Evolutionary conservation across 2,888 invertebrate genomes (phyloP), one percentile per base, ranked within the genome.

Genomic region (Diadegma fenestrale): DNA sequence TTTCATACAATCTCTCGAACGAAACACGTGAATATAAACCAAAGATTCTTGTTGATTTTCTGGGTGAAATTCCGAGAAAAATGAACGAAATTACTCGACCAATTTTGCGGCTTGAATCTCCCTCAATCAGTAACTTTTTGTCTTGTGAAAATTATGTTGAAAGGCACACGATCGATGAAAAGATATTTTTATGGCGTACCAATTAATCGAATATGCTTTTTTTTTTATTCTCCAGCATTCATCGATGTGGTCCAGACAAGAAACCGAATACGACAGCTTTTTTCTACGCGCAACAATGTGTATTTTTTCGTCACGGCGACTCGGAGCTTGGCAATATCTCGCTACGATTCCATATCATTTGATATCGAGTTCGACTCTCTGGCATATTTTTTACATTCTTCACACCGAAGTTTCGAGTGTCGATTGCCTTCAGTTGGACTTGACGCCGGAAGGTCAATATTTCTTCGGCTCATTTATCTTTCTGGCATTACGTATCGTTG

Each of bases 311-410:
- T 96, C 97, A 0, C 96, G 96, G 68, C 96, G 96, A 91, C 94
- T 97, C 85, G 97, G 97, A 10, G 96, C 97, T 2, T 97, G 97
- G 97, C 97, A 98, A 92, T 97, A 97, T 94, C 95, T 97, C 88
- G 96, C 97, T 17, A 96, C 96, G 26, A 94, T 97, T 88, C 97
- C 97, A 0, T 97, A 96, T 90, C 94, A 95, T 85, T 94, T 95
- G 68, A 95, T 96, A 41, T 95, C 96, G 12, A 91, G 94, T 0
- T 93, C 94, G 69, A 95, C 95, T 6, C 91, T 96, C n/a, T 97
- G 96, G 96, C 95, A 95, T 90, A 94, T 96, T 80, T 96, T 96
- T 91, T 96, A 95, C 89, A 95, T 95, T 89, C 92, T 96, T 6
- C 96, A 96, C 68, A 95, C 95, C 0, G 95, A 96, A 89, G 94